These are phyloP conservation scores for Hololepta plana DNA, from an alignment of 2,888 invertebrate species.

Conservation along the genomic window DNA sequence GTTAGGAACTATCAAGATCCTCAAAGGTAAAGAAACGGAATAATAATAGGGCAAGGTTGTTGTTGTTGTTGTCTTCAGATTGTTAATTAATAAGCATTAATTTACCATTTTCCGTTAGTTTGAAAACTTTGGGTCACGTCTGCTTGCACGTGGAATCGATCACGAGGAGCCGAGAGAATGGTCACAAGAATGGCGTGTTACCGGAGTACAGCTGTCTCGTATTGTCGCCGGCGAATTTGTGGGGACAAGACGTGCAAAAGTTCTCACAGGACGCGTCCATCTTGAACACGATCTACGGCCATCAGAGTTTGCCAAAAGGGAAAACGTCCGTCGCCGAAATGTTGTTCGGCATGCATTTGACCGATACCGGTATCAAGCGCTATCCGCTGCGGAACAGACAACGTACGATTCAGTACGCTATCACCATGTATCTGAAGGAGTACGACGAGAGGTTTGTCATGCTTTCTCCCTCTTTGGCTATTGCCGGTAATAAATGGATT, in stretches of 20 bases:
- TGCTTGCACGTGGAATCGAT: constrained; percentile 76
- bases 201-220: constrained; percentile 86
- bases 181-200: too few species aligned
- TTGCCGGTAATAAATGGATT: too few species aligned
- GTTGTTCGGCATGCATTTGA: constrained; percentile 79
- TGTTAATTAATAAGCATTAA: too few species aligned
- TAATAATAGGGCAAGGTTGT: constrained; percentile 3
- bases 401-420: constrained; percentile 73
- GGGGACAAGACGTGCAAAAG: constrained; percentile 67
- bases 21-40: constrained; percentile 37
- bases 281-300: constrained; percentile 62
- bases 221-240: constrained; percentile 84
- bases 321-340: constrained; percentile 76
- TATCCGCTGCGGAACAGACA: constrained; percentile 73
- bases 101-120: constrained; percentile 35
- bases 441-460: constrained; percentile 67
- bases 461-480: too few species aligned
- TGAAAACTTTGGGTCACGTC: constrained; percentile 56
- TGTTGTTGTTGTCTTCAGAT: too few species aligned
- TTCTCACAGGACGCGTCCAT: constrained; percentile 67
- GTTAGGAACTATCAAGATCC: constrained; percentile 67
- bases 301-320: constrained; percentile 71
- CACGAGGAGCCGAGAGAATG: constrained; percentile 25
- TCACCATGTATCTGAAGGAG: constrained; percentile 70
- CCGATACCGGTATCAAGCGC: constrained; percentile 77